Conservation (phyloP, 2,797 vertebrate genomes). For the Passerculus sandwichensis region DNA sequence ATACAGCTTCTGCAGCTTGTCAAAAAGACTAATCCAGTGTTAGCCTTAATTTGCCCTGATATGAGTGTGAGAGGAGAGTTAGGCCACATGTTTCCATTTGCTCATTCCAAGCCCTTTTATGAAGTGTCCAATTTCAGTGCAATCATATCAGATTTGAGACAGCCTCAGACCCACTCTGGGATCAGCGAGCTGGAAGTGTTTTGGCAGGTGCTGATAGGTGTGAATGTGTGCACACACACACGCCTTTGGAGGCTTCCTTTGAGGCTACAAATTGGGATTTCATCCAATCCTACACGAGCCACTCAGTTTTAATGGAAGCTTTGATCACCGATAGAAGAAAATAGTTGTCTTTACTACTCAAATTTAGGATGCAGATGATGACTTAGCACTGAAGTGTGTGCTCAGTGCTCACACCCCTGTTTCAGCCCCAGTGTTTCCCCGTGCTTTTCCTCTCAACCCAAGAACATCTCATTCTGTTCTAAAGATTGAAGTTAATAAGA, state of each 20-base stretch:
- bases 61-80: background rate
- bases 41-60: slow-evolving; percentile 8
- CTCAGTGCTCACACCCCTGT: background rate
- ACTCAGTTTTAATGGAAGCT: slow-evolving; percentile 43
- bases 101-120: slow-evolving; percentile 4
- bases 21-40: background rate
- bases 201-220: background rate
- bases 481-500: background rate
- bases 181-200: background rate
- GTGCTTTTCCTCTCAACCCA: background rate
- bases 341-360: slow-evolving; percentile 9
- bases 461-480: background rate
- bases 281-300: background rate
- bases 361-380: background rate
- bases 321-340: slow-evolving; percentile 50
- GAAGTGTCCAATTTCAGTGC: slow-evolving; percentile 9
- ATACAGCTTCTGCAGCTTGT: background rate
- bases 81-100: background rate
- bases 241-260: background rate
- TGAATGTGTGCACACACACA: accelerated
- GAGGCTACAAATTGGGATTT: background rate
- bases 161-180: background rate
- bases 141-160: slow-evolving; percentile 6
- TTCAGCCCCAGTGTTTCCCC: background rate
- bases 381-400: background rate